Evolutionary conservation across 64 coral and sea anemone genomes (phyloP).

Genomic region (Acropora tenuis): DNA sequence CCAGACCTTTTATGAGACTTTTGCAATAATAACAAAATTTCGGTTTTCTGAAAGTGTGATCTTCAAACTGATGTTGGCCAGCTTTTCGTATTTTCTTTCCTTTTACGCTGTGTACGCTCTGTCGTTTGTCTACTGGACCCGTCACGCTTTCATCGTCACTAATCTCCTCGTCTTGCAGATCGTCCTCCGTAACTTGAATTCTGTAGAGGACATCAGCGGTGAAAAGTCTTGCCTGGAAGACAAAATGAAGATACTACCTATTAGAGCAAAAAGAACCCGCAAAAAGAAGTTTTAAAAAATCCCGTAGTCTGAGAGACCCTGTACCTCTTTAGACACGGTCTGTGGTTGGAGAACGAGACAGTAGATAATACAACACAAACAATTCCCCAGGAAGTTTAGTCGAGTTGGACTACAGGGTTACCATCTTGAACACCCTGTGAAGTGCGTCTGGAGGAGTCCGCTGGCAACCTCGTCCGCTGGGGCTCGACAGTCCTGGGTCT

Average conservation of each 20-base stretch:
- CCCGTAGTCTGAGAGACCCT: no score
- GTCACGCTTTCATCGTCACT: constrained; percentile 79
- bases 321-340: no score
- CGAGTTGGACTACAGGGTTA: no score
- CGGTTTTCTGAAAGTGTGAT: constrained; percentile 86
- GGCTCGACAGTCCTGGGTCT: no score
- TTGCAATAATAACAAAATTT: constrained; percentile 89
- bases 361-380: no score
- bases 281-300: not conserved
- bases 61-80: constrained; percentile 85
- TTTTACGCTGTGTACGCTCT: constrained; percentile 65
- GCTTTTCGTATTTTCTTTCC: constrained; percentile 60
- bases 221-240: constrained; percentile 43
- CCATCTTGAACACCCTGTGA: no score
- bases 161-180: constrained; percentile 71
- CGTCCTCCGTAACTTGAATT: constrained; percentile 74
- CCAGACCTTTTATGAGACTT: constrained; percentile 84
- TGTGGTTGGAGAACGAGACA: no score
- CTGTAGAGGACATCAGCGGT: constrained; percentile 71
- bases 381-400: no score
- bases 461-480: no score
- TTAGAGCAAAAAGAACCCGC: not conserved
- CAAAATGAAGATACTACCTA: not conserved
- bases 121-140: constrained; percentile 58
- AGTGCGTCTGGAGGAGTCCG: no score